Evolutionary conservation across 2,888 invertebrate genomes (phyloP), one percentile per base, ranked within the genome.

Genomic region (Therioaphis trifolii): DNA sequence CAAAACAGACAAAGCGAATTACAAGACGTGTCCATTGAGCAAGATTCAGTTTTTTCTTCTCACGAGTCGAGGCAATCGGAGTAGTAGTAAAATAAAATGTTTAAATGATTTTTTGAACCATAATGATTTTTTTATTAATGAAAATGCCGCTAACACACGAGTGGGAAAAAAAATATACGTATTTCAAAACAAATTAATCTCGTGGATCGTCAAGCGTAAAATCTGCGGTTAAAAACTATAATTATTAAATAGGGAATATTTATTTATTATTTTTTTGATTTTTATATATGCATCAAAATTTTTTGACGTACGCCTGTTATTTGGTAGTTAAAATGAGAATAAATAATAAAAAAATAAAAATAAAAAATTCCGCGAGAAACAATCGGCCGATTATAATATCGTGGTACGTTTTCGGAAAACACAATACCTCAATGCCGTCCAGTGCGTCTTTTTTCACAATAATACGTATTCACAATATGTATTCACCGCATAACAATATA

Each of bases 151-250:
- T 35, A 52, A n/a, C n/a, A 52, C 52, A n/a, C n/a, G n/a, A n/a
- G n/a, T 12, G 4, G 14, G 4, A 4, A 4, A 27, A 18, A 7
- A 69, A 40, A 29, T 49, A 49, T 11, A 27, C 7, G 15, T 43
- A 4, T 27, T 0, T 63, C n/a, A 3, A 46, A 66, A 35, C 21
- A 78, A 49, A 66, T 12, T 3, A 24, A 21, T 69, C 12, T 69
- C 52, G 55, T 27, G 68, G 52, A 68, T 78, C 78, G 78, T 78
- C 68, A 52, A 78, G 29, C 68, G 68, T 52, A 66, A 68, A 35
- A 78, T 68, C 40, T 12, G 35, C 2, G 18, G n/a, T 7, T 35
- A 7, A 35, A 77, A 66, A 35, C 35, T 5, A 77, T 49, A n/a
- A 77, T 77, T 77, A 49, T 27, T 69, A 14, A 69, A 12, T 40